Base-by-base conservation (phyloP, 2,113 vertebrate species). In the Platycercus adscitus region DNA sequence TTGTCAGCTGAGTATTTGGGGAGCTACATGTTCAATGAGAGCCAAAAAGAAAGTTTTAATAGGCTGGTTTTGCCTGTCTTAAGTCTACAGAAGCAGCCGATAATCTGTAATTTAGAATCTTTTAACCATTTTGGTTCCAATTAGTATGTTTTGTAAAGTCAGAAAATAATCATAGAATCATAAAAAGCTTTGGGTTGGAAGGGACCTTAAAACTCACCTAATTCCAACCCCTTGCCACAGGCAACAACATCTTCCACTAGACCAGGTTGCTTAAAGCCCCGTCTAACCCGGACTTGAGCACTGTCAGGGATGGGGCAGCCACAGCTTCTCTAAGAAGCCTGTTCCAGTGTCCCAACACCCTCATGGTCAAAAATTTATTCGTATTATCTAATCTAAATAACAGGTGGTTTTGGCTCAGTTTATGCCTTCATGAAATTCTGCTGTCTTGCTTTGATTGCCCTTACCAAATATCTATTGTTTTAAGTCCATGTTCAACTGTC, bases 371-470 rank as follows among this genome's bases (percentile, higher is more conserved):
- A 35, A 58, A 35, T 10, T 35, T 35, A 10, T 58, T 58, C 20
- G n/a, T 58, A 58, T 15, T 58, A 23, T 58, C 33, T 58, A 58
- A 58, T 58, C 9, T 58, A 58, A 35, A 58, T 58, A 58, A 10
- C 31, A 33, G 13, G 7, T 35, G 17, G 0, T 37, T 92, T 86
- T 89, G 4, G 28, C 10, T 64, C 4, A 10, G 4, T 0, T 76
- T 72, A 39, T n/a, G 33, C 10, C 14, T 18, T 80, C 18, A 80
- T 82, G 63, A n/a, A 53, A 66, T 44, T 70, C 8, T 63, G 4
- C 17, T 88, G 18, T 33, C 43, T 52, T 72, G 8, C 24, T 94
- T 78, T 81, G 55, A 37, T 24, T 83, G 13, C 4, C 24, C 2
- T 80, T 89, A 60, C 5, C n/a, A 92, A 33, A 4, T 43, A 49